Base-by-base conservation (phyloP, 2,113 vertebrate species). In the Conger conger region DNA sequence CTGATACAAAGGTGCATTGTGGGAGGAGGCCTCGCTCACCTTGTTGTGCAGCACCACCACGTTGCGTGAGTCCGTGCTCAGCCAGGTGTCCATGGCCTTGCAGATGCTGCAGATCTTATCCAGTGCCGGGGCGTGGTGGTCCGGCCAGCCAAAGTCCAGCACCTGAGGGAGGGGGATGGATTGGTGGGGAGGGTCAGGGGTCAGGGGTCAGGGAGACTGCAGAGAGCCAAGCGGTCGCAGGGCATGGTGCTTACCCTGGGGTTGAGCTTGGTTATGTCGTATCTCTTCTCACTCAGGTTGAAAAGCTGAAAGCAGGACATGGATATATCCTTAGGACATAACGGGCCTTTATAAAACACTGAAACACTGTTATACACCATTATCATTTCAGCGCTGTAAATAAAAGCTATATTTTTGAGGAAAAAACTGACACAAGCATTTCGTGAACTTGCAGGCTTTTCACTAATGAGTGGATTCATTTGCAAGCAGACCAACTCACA, bases 71-170 rank as follows among this genome's bases (percentile, higher is more conserved):
- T 96, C 96, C 0, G 97, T 93, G 0, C 95, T 99, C 88, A 99
- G 96, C 97, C 98, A 99, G 0, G 97, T 99, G 95, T 99, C 98
- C 97, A 99, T 97, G 86, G 98, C 98, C 88, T 99, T 99, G 90
- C 98, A 99, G 91, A 99, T 97, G 87, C 97, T 99, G 94, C 98
- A 99, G 91, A 99, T 97, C 93, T 98, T 99, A 90, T 99, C 98
- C 92, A 99, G 94, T 0, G 98, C 98, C 0, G 98, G 98, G 2
- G 98, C 98, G 27, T 99, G 98, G 82, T 99, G 94, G 90, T 99
- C 98, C 0, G 98, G 98, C 98, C 98, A 99, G 79, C 98, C 98
- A 45, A 99, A 99, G 92, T 99, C 98, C 94, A 99, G 88, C 77
- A 99, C 97, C 98, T 99, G 84, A n/a, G n/a, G n/a, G n/a, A n/a